Percentiles rank a stretch among this genome's conserved stretches.
phyloP scores from a whole-genome alignment of 2,113 vertebrate species.

The Myodes glareolus region DNA sequence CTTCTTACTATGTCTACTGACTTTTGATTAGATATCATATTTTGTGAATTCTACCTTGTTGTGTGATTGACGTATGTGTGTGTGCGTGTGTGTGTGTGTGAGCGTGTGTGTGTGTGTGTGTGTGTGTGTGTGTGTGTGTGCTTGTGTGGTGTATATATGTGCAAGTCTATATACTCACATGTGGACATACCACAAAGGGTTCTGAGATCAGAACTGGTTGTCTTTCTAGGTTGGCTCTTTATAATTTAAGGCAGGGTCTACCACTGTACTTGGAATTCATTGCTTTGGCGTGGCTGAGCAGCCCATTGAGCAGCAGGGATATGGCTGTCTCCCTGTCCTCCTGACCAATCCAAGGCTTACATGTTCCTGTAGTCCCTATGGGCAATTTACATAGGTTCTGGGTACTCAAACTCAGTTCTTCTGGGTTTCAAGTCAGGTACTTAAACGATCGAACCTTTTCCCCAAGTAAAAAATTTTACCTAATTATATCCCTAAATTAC shows the following conservation, averaged over 20 bases:
- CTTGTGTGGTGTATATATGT: not conserved
- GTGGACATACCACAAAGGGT: not conserved
- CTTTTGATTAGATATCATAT: not conserved
- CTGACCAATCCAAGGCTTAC: fast-evolving
- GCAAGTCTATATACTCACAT: not conserved
- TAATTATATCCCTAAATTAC: not conserved
- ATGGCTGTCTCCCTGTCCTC: not conserved
- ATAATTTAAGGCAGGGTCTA: not conserved
- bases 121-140: not conserved
- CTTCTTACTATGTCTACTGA: not conserved
- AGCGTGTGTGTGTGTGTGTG: not conserved
- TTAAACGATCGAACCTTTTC: not conserved
- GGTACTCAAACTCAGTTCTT: not conserved
- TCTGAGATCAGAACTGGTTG: not conserved
- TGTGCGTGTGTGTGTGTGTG: not conserved
- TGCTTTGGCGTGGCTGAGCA: not conserved
- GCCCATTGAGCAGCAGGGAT: not conserved
- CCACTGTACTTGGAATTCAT: not conserved
- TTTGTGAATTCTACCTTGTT: not conserved
- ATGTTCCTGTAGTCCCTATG: not conserved
- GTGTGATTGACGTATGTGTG: not conserved
- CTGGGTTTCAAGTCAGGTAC: not conserved
- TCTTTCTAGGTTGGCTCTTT: not conserved
- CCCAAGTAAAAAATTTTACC: not conserved
- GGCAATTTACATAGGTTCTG: not conserved